Evolutionary conservation across 2,888 invertebrate genomes (phyloP).

Genomic region (Apamea crenata): DNA sequence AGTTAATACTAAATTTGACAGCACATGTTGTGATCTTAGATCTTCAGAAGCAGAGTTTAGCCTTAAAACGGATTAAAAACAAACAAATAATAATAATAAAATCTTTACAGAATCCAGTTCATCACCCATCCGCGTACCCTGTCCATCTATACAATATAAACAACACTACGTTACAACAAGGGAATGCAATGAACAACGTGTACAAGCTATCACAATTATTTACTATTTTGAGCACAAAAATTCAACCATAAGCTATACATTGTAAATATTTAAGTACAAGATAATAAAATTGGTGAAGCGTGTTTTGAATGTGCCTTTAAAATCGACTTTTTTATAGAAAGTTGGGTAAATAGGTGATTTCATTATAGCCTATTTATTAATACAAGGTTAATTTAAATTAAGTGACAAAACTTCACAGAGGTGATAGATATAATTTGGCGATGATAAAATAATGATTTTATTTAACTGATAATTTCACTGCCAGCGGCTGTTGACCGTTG

Average conservation of each 20-base stretch:
- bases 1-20: background rate
- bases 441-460: background rate
- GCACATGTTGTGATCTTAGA: background rate
- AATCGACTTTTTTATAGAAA: background rate
- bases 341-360: background rate
- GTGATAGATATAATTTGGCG: background rate
- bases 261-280: constrained; percentile 50
- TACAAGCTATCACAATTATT: constrained; percentile 70
- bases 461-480: background rate
- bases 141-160: constrained; percentile 58
- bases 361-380: background rate
- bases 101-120: constrained; percentile 25
- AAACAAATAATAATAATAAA: background rate
- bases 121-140: constrained; percentile 59
- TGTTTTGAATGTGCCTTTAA: constrained; percentile 6
- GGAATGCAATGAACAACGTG: constrained; percentile 68
- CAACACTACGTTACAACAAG: constrained; percentile 61
- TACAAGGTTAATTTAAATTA: background rate
- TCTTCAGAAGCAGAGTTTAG: background rate
- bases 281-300: constrained; percentile 10
- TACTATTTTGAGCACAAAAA: constrained; percentile 71
- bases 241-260: constrained; percentile 42
- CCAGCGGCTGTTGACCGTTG: background rate
- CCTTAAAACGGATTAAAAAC: background rate
- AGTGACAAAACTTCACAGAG: background rate